These are phyloP conservation scores for Drosophila auraria DNA, from an alignment of 1,140 invertebrate genomes.

Conservation along the genomic window DNA sequence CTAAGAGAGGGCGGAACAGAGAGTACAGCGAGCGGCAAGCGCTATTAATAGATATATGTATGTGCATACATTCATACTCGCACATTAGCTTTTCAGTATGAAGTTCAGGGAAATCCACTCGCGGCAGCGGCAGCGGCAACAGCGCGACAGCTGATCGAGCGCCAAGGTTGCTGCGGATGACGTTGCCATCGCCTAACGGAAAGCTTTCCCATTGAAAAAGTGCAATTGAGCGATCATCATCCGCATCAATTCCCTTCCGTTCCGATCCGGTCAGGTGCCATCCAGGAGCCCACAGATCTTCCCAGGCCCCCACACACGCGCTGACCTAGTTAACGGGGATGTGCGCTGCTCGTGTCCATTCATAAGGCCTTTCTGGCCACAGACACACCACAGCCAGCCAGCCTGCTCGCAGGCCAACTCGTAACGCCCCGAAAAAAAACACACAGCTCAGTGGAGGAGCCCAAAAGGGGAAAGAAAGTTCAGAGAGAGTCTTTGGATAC, in stretches of 20 bases:
- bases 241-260: slow-evolving; percentile 9
- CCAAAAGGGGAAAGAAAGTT: not conserved
- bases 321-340: slow-evolving; percentile 68
- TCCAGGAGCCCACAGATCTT: slow-evolving; percentile 25
- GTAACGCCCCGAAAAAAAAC: slow-evolving; percentile 21
- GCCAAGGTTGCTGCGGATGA: slow-evolving; percentile 68
- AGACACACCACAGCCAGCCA: slow-evolving; percentile 2
- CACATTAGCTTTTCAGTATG: slow-evolving; percentile 69
- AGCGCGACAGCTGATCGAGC: slow-evolving; percentile 57
- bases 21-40: slow-evolving; percentile 15
- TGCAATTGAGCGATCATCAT: slow-evolving; percentile 58
- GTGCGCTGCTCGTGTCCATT: slow-evolving; percentile 52
- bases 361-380: slow-evolving; percentile 52
- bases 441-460: not conserved
- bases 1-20: slow-evolving; percentile 23
- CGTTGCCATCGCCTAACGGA: slow-evolving; percentile 66
- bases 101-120: slow-evolving; percentile 82
- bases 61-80: slow-evolving; percentile 8
- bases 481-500: not conserved
- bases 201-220: slow-evolving; percentile 72
- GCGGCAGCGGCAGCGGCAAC: slow-evolving; percentile 5
- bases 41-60: slow-evolving; percentile 68
- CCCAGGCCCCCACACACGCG: slow-evolving; percentile 61
- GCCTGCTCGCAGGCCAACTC: slow-evolving; percentile 13
- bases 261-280: slow-evolving; percentile 8